Percentiles rank a stretch among this genome's conserved stretches.
phyloP scores from a whole-genome alignment of 2,113 vertebrate species.

The Dicrurus megarhynchus region DNA sequence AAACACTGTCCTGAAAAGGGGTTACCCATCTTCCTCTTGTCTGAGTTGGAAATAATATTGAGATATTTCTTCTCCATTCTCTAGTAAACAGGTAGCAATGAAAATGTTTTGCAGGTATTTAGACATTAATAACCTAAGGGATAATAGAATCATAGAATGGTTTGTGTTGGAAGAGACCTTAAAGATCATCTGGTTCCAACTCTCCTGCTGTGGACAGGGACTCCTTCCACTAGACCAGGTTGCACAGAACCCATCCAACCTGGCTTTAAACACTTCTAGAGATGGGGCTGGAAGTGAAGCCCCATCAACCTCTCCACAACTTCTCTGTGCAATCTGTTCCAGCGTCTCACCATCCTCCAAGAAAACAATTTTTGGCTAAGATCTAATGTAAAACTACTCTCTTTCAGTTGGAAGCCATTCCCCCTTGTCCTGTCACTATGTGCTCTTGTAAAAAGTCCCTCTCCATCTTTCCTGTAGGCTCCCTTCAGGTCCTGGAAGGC shows the following conservation, averaged over 20 bases:
- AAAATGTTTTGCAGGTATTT: neutral
- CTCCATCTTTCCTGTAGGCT: neutral
- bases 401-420: neutral
- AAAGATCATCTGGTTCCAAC: neutral
- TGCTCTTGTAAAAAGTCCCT: neutral
- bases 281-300: neutral
- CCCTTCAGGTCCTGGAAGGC: neutral
- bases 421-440: neutral
- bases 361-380: neutral
- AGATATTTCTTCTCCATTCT: neutral
- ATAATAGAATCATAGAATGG: neutral
- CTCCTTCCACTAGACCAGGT: neutral
- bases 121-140: neutral
- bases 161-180: neutral
- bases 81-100: neutral
- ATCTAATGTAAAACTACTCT: neutral
- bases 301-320: neutral
- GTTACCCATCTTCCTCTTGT: neutral
- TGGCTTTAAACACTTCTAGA: neutral
- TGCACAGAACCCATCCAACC: neutral
- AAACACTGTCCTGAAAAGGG: neutral
- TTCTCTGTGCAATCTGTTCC: neutral
- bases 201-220: neutral
- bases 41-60: neutral
- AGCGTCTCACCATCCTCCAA: neutral